These are phyloP conservation scores for Thalassarche chlororhynchos DNA, from an alignment of 2,113 vertebrate genomes.

Conservation along the genomic window DNA sequence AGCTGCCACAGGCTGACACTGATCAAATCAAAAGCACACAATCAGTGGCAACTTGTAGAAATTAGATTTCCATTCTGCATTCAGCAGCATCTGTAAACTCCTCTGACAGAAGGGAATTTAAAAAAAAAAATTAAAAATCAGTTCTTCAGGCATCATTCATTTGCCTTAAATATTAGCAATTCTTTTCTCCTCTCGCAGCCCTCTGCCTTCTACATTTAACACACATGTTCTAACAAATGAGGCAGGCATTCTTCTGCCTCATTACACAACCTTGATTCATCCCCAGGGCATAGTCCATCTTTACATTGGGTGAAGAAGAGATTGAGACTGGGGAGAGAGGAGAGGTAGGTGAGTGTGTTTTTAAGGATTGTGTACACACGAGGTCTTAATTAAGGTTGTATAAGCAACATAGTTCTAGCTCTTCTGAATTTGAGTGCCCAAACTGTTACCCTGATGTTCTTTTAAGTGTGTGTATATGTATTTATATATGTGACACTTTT, in stretches of 20 bases:
- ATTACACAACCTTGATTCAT: constrained; percentile 27
- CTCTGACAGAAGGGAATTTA: not conserved
- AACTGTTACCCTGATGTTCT: not conserved
- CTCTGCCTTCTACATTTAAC: constrained; percentile 13
- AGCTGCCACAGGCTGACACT: not conserved
- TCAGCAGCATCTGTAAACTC: not conserved
- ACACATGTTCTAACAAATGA: constrained; percentile 46
- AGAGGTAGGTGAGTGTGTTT: not conserved
- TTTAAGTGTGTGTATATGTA: not conserved
- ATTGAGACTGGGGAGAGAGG: not conserved
- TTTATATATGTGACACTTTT: not conserved
- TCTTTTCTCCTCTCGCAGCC: not conserved
- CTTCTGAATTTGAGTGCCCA: not conserved
- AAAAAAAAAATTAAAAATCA: not conserved
- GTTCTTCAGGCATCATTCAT: not conserved
- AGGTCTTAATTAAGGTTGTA: not conserved
- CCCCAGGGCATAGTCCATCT: constrained; percentile 23
- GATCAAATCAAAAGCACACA: not conserved
- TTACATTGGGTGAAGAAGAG: not conserved
- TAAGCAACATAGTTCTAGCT: not conserved
- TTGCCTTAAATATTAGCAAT: not conserved
- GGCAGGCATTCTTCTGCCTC: constrained; percentile 44
- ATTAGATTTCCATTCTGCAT: not conserved
- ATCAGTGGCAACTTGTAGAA: not conserved
- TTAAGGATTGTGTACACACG: not conserved